Evolutionary conservation across 1,140 invertebrate species (phyloP), one percentile per base, ranked within the genome.

Genomic region (Sinonovacula constricta): DNA sequence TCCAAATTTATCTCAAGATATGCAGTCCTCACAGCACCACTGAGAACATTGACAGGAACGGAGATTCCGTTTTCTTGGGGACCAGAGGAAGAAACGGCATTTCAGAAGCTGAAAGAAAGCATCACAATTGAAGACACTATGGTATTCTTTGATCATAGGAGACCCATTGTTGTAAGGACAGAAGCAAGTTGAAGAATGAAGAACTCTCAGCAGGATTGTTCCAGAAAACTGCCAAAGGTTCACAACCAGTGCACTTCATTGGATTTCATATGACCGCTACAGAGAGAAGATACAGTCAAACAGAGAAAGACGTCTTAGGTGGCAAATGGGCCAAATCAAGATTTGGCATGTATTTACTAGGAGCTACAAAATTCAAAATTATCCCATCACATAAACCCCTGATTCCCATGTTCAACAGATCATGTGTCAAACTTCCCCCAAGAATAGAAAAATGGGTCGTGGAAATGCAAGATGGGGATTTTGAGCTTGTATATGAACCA

Each of bases 161-260:
- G 30, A 60, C 59, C 82, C 57, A 92, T 88, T 7, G 69, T 83
- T 49, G 80, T 91, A 18, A 81, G 90, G 33, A 87, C 88, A 2
- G 91, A 92, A 85, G 91, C 91, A 0, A 91, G 90, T 71, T 91
- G 90, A n/a, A n/a, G n/a, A 30, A 81, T 18, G 88, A 91, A n/a
- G 90, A 84, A 33, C 68, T 92, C 59, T 90, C 88, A 30, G 88
- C 88, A 14, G 87, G 92, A 24, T 67, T 92, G 15, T 62, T 88
- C 3, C 59, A 85, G 36, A 83, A 76, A 31, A 60, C 63, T 31
- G 53, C 18, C 12, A 65, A 71, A 22, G 79, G 77, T 28, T 71
- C 66, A 12, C 71, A 82, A 70, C 62, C 82, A 18, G 88, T 92
- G 39, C 83, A 87, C 12, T 92, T 87, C 83, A 88, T 83, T 4